Percentiles rank a stretch among this genome's conserved stretches.
Evolutionary conservation across 2,797 vertebrate genomes (phyloP).

Genomic region (Thaleichthys pacificus): DNA sequence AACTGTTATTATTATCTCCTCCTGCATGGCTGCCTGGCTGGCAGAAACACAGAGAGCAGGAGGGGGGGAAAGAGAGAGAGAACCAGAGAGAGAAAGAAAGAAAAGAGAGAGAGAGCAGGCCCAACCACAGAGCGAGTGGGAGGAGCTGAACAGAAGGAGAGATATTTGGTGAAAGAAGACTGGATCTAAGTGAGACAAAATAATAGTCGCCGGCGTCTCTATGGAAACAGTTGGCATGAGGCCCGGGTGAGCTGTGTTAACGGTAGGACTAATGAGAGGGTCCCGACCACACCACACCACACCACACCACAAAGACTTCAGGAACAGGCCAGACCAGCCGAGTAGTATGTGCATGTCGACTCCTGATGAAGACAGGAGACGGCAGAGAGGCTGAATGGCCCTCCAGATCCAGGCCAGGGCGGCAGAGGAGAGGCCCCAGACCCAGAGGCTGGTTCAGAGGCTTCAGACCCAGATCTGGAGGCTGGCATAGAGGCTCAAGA

Average conservation of each 20-base stretch:
- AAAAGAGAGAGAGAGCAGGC: constrained; percentile 23
- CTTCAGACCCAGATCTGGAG: too few species aligned
- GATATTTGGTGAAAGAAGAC: constrained; percentile 55
- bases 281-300: constrained; percentile 63
- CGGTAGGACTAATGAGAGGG: constrained; percentile 62
- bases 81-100: not conserved
- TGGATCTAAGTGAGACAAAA: constrained; percentile 65
- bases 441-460: constrained; percentile 24
- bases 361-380: constrained; percentile 55
- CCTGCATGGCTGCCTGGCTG: not conserved
- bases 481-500: constrained; percentile 12
- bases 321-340: constrained; percentile 55
- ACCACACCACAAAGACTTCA: constrained; percentile 56
- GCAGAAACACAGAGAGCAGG: constrained; percentile 44
- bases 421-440: constrained; percentile 50
- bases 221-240: constrained; percentile 50
- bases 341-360: constrained; percentile 33
- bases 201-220: constrained; percentile 53
- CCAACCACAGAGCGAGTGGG: constrained; percentile 24
- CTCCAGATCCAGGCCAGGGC: too few species aligned
- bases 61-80: not conserved
- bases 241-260: constrained; percentile 57
- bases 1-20: constrained; percentile 76
- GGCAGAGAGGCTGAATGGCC: constrained; percentile 40
- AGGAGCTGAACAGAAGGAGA: constrained; percentile 28